Conservation (phyloP, 2,888 invertebrate species). For the Sinohyriopsis cumingii region DNA sequence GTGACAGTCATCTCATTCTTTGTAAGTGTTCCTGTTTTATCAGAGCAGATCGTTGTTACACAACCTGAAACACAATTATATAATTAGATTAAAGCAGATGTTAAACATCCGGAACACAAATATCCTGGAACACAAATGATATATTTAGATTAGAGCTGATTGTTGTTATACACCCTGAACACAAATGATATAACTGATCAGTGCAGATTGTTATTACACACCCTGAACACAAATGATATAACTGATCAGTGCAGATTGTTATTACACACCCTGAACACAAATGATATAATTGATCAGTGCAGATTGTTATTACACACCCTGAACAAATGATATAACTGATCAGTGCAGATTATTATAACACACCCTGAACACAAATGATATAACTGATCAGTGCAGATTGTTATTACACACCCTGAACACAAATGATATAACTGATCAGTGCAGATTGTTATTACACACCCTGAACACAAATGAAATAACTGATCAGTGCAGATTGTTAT, state of each 20-base stretch:
- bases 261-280: conserved; percentile 81
- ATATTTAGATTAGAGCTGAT: conserved; percentile 88
- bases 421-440: conserved; percentile 78
- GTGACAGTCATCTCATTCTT: conserved; percentile 99
- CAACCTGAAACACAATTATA: conserved; percentile 78
- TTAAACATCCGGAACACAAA: conserved; percentile 80
- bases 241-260: conserved; percentile 91
- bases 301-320: conserved; percentile 91
- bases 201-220: conserved; percentile 94
- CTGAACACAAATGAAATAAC: conserved; percentile 66
- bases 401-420: conserved; percentile 81
- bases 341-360: too few relatives aligned
- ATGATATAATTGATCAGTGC: conserved; percentile 81
- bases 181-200: conserved; percentile 74
- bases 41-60: conserved; percentile 91
- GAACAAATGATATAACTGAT: conserved; percentile 71
- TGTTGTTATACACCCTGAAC: conserved; percentile 84
- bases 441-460: conserved; percentile 92
- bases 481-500: conserved; percentile 93
- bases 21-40: conserved; percentile 98
- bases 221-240: conserved; percentile 73
- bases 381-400: too few relatives aligned
- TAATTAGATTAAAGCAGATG: conserved; percentile 89
- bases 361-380: too few relatives aligned
- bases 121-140: conserved; percentile 73